These are phyloP conservation scores for Choreutis nemorana DNA, from an alignment of 2,888 invertebrate species.

Conservation along the genomic window DNA sequence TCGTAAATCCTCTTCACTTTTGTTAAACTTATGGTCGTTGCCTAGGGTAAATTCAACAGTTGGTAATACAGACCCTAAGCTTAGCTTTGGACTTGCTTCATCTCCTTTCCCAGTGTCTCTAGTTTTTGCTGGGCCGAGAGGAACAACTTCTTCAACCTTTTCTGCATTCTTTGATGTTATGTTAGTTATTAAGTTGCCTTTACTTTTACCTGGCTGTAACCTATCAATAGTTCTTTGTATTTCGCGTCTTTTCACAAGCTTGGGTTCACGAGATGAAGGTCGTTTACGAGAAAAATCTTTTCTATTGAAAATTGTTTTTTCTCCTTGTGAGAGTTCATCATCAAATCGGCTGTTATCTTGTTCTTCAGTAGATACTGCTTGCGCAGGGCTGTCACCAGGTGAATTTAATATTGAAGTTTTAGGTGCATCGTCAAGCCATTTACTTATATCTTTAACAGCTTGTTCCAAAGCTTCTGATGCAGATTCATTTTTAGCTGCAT, in stretches of 20 bases:
- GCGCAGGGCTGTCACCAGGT: constrained; percentile 80
- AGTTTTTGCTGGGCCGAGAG: constrained; percentile 62
- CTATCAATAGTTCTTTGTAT: constrained; percentile 84
- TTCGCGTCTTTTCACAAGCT: constrained; percentile 68
- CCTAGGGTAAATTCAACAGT: constrained; percentile 74
- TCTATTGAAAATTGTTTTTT: constrained; percentile 31
- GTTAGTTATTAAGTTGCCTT: constrained; percentile 83
- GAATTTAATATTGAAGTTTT: constrained; percentile 79
- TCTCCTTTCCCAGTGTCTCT: constrained; percentile 70
- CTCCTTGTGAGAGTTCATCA: constrained; percentile 43
- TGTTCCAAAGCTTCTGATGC: constrained; percentile 67
- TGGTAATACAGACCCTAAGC: constrained; percentile 83
- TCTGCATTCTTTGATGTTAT: constrained; percentile 60
- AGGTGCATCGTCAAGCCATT: constrained; percentile 88
- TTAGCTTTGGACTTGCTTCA: constrained; percentile 80
- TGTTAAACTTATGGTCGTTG: constrained; percentile 70
- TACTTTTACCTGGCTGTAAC: constrained; percentile 86
- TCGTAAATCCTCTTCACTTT: constrained; percentile 21
- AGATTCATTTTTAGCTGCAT: constrained; percentile 60
- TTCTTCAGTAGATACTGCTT: constrained; percentile 71
- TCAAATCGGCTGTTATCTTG: constrained; percentile 52
- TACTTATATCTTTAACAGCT: constrained; percentile 86
- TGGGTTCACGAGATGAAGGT: constrained; percentile 45
- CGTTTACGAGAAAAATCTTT: constrained; percentile 59
- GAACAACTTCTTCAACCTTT: constrained; percentile 67